phyloP scores from a whole-genome alignment of 2,113 vertebrate species.

The Procavia capensis region DNA sequence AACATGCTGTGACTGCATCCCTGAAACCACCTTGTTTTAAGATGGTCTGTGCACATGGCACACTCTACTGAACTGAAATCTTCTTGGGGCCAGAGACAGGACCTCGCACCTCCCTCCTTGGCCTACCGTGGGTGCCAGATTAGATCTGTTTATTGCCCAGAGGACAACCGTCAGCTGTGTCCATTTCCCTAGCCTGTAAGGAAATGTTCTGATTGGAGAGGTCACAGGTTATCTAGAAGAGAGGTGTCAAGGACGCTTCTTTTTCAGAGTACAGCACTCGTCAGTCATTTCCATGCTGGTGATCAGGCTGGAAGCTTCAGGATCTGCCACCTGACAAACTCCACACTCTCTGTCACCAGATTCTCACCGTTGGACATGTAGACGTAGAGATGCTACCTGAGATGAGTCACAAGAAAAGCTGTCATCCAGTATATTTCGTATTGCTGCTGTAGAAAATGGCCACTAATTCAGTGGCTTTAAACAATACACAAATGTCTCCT shows the following conservation, averaged over 20 bases:
- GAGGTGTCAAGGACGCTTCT: not conserved
- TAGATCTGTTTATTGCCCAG: not conserved
- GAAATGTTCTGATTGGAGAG: not conserved
- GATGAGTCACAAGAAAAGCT: not conserved
- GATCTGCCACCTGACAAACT: not conserved
- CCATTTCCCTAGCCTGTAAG: not conserved
- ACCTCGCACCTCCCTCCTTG: not conserved
- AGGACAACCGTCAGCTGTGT: accelerated
- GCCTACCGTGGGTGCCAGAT: not conserved
- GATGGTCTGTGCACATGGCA: not conserved
- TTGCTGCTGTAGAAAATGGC: not conserved
- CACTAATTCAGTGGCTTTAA: not conserved
- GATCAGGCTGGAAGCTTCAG: not conserved
- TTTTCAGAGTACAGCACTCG: not conserved
- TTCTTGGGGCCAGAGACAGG: accelerated
- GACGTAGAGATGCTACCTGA: not conserved
- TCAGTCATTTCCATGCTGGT: conserved; percentile 37
- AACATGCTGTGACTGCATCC: not conserved
- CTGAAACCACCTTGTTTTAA: not conserved
- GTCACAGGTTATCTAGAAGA: accelerated
- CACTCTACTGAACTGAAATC: too few species aligned
- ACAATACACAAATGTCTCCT: not conserved
- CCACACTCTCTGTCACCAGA: not conserved
- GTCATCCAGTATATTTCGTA: not conserved
- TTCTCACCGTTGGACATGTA: not conserved